A percentile compares a stretch with the other conserved stretches of the same genome.
Evolutionary conservation across 2,113 vertebrate genomes (phyloP).

Genomic region (Gadus chalcogrammus): DNA sequence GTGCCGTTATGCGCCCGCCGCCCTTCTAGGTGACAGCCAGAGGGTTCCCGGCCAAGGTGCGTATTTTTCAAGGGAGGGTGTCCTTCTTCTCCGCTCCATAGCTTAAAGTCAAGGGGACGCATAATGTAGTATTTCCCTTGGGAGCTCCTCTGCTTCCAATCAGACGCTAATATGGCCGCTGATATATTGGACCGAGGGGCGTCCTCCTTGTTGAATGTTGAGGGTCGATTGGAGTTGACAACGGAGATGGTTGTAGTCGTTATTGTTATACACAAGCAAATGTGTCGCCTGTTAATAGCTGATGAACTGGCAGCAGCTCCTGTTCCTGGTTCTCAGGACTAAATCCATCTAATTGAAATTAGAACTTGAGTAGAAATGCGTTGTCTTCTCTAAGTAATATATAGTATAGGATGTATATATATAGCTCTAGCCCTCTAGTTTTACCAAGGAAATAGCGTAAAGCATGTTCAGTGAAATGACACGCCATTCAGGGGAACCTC

Average conservation of each 20-base stretch:
- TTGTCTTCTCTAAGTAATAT: conserved; percentile 16
- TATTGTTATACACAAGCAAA: conserved; percentile 11
- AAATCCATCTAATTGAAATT: too few relatives aligned
- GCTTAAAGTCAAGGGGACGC: conserved; percentile 29
- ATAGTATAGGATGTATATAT: not conserved
- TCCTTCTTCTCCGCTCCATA: conserved; percentile 32
- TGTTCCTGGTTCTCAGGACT: too few relatives aligned
- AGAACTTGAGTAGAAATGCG: not conserved
- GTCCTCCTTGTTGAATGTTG: conserved; percentile 7
- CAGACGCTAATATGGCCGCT: conserved; percentile 24
- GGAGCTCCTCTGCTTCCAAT: conserved; percentile 27
- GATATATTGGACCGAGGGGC: conserved; percentile 34
- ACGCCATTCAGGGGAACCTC: conserved; percentile 12
- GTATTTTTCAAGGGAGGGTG: conserved; percentile 39
- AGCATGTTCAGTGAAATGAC: not conserved
- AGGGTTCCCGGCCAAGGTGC: conserved; percentile 29
- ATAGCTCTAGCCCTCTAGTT: not conserved
- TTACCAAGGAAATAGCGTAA: conserved; percentile 17
- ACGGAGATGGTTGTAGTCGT: too few relatives aligned
- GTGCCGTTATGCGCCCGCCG: conserved; percentile 50
- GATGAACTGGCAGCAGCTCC: not conserved
- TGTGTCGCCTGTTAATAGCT: conserved; percentile 8
- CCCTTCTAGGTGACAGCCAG: conserved; percentile 50
- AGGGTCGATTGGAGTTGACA: conserved; percentile 3
- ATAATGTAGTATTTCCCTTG: conserved; percentile 16